phyloP scores from a whole-genome alignment of 1,140 invertebrate species.

The Macrobrachium rosenbergii region DNA sequence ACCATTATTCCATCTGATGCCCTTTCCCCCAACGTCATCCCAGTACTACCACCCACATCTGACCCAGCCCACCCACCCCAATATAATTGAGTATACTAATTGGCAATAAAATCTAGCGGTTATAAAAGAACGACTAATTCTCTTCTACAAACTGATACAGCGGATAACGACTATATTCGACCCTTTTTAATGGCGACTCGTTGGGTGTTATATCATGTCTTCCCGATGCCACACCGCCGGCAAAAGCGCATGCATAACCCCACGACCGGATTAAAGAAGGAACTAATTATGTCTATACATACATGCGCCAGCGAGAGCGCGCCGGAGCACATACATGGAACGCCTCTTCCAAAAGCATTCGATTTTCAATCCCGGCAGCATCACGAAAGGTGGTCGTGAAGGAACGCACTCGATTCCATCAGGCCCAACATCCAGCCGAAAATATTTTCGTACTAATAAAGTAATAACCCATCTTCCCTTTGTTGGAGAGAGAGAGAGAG shows the following conservation, averaged over 20 bases:
- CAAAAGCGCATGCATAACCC: background rate
- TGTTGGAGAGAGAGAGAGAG: no score
- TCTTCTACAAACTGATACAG: conserved; percentile 38
- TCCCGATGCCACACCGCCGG: background rate
- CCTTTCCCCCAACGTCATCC: background rate
- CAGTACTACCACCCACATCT: background rate
- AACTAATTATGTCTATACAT: background rate
- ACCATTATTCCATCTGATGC: background rate
- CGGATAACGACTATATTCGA: conserved; percentile 39
- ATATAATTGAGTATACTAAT: conserved; percentile 37
- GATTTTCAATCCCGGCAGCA: background rate
- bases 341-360: no score
- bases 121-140: conserved; percentile 45
- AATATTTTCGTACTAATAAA: no score
- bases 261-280: background rate
- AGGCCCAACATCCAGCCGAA: no score
- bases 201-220: conserved; percentile 11
- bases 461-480: background rate
- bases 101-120: conserved; percentile 35
- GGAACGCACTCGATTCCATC: background rate
- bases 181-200: conserved; percentile 21
- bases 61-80: conserved; percentile 15
- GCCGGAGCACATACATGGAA: no score
- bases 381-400: conserved; percentile 12
- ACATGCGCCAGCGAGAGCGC: background rate